Conservation (phyloP, 2,113 vertebrate species). For the Pelusios castaneus region DNA sequence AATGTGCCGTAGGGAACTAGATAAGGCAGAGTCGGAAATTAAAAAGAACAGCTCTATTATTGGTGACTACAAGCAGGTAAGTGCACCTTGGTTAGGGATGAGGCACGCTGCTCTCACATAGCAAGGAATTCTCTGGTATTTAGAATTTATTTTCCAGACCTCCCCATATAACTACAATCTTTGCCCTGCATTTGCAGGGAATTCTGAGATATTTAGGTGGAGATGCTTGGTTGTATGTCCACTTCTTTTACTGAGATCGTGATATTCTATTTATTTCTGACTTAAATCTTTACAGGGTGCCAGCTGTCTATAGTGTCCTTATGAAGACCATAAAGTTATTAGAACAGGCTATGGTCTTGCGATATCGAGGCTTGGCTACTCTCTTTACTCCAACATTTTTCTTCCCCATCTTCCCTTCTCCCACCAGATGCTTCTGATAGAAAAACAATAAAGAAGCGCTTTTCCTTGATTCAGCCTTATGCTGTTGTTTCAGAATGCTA, state of each 20-base stretch:
- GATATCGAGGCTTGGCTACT: not conserved
- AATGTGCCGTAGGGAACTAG: constrained; percentile 96
- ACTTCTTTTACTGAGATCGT: not conserved
- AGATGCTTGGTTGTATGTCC: not conserved
- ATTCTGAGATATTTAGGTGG: not conserved
- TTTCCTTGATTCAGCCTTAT: not conserved
- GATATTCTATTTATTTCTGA: not conserved
- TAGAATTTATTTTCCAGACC: constrained; percentile 6
- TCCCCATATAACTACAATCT: not conserved
- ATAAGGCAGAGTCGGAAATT: constrained; percentile 97
- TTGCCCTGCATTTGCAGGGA: not conserved
- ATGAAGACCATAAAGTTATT: not conserved
- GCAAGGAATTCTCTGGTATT: not conserved
- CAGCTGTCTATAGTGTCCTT: not conserved
- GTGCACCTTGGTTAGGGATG: not conserved
- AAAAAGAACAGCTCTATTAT: constrained; percentile 99
- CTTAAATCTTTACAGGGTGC: not conserved
- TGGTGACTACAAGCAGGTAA: constrained; percentile 98
- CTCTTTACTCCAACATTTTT: not conserved
- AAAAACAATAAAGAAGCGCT: not conserved
- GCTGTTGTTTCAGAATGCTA: not conserved
- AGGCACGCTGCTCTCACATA: not conserved
- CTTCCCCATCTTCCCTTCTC: not conserved
- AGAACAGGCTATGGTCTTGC: not conserved
- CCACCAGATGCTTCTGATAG: not conserved